Conservation (phyloP, 2,797 vertebrate genomes). For the Kryptopterus vitreolus region DNA sequence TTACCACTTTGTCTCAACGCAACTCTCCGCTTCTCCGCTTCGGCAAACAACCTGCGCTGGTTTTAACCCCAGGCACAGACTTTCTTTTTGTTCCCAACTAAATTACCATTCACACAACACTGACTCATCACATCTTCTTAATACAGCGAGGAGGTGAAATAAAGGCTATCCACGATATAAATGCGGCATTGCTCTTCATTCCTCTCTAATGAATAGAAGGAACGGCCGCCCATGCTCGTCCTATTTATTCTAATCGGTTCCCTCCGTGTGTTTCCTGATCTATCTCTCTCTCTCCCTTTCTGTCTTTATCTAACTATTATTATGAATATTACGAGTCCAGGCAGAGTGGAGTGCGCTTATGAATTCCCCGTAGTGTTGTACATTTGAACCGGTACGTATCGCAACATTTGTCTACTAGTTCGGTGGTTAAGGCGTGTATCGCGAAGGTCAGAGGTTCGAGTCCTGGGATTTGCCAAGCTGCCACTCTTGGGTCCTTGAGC, state of each 20-base stretch:
- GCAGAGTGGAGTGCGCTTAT: not conserved
- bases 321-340: not conserved
- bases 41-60: not conserved
- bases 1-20: not conserved
- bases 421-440: too few relatives aligned
- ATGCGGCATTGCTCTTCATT: slow-evolving; percentile 26
- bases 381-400: not conserved
- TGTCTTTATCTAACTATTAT: slow-evolving; percentile 3
- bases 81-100: slow-evolving; percentile 46
- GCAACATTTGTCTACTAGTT: not conserved
- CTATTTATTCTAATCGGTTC: slow-evolving; percentile 15
- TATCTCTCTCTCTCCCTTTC: slow-evolving; percentile 3
- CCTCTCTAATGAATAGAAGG: slow-evolving; percentile 1
- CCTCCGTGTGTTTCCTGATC: not conserved
- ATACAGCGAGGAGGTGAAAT: slow-evolving; percentile 31
- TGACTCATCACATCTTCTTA: slow-evolving; percentile 40
- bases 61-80: slow-evolving; percentile 46
- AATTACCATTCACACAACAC: slow-evolving; percentile 48
- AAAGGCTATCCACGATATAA: slow-evolving; percentile 14
- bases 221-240: slow-evolving; percentile 14
- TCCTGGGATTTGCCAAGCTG: too few relatives aligned
- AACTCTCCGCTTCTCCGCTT: not conserved
- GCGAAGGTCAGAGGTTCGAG: too few relatives aligned
- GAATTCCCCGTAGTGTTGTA: not conserved
- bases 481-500: too few relatives aligned